Percentiles rank a stretch among this genome's conserved stretches.
Conservation (phyloP, 2,113 vertebrate species). For the Dinomys branickii region DNA sequence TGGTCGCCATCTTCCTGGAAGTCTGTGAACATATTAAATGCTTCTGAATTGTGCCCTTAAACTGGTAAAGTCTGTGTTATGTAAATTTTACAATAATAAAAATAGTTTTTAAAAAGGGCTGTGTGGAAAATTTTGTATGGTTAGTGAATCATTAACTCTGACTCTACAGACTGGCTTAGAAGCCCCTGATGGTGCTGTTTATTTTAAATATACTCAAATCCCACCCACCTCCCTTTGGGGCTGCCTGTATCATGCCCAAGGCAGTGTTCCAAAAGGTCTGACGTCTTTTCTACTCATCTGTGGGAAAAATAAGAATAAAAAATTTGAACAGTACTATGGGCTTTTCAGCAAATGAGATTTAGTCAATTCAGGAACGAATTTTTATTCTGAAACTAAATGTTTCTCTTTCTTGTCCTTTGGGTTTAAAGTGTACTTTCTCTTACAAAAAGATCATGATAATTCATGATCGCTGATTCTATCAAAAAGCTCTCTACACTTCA, state of each 20-base stretch:
- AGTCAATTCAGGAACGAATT: slow-evolving; percentile 19
- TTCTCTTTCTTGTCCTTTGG: background rate
- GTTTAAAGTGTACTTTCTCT: background rate
- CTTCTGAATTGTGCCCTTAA: background rate
- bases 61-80: background rate
- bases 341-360: background rate
- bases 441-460: background rate
- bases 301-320: background rate
- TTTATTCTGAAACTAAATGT: slow-evolving; percentile 26
- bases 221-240: background rate
- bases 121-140: background rate
- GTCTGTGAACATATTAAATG: background rate
- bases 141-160: background rate
- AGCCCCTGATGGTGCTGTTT: background rate
- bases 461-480: background rate
- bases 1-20: no score
- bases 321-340: background rate
- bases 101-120: background rate
- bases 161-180: background rate
- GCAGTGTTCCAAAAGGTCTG: background rate
- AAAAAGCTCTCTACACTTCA: background rate
- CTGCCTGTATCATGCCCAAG: fast-evolving
- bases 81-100: background rate
- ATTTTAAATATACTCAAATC: background rate
- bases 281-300: background rate